Base-by-base conservation (phyloP, 1,140 invertebrate genomes). In the Meloidogyne floridensis region DNA sequence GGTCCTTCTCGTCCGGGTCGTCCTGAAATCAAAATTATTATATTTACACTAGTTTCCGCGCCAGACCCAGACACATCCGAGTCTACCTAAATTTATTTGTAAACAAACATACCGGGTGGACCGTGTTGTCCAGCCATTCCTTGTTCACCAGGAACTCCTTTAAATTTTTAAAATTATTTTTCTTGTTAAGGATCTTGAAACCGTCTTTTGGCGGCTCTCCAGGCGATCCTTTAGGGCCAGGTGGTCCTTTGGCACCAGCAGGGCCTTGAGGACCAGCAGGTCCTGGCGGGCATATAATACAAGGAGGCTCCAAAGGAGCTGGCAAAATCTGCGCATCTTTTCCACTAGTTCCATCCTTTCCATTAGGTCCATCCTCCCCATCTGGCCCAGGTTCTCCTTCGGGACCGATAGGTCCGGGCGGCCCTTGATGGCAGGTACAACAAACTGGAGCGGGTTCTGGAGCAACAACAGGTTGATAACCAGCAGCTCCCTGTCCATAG, bases 91-190 rank as follows among this genome's bases (percentile, higher is more conserved):
- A 32, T 32, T 32, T 32, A 32, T 15, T 15, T 59, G 15, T 15
- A 59, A 59, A 15, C 15, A 15, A 13, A 59, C 13, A 59, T 59
- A 59, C 56, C 59, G n/a, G 59, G 59, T 65, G 89, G 89, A 32
- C 87, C 87, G 15, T 89, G 87, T 75, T 89, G 87, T 56, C 87
- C 87, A 72, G 89, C 85, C 85, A 88, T 88, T 73, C 86, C 86
- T 80, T 89, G 86, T 72, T 86, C 86, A 51, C 86, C 86, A 18
- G 87, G 87, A 42, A 88, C 80, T 74, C 86, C 84, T 74, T 85
- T 83, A 56, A 56, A 70, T 53, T 15, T 4, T 42, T 6, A 75
- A 75, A 78, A 42, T 18, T 7, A 78, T 9, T 11, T 42, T 18
- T 10, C 2, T 47, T 78, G 1, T n/a, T 51, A 78, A 51, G 8